Evolutionary conservation across 2,113 vertebrate species (phyloP).

Genomic region (Corvus cornix): DNA sequence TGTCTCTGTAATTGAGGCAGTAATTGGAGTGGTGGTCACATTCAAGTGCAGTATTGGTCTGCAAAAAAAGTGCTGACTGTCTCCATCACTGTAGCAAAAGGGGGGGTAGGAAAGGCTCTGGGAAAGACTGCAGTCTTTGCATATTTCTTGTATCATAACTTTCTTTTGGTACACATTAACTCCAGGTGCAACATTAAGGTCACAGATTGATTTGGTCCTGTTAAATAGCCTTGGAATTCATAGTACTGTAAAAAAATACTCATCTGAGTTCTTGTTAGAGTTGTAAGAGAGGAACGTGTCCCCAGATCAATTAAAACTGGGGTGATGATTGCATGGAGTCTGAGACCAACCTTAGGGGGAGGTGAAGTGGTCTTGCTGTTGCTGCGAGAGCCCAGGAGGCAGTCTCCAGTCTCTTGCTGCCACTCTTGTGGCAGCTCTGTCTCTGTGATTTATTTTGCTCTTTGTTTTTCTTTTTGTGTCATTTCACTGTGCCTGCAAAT

Average conservation of each 20-base stretch:
- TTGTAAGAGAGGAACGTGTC: not conserved
- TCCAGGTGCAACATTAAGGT: not conserved
- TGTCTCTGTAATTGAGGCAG: conserved; percentile 52
- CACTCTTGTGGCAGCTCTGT: not conserved
- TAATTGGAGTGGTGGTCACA: conserved; percentile 65
- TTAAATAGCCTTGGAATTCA: not conserved
- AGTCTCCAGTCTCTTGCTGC: not conserved
- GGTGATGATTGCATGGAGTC: not conserved
- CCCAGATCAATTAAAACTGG: not conserved
- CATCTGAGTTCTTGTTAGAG: not conserved
- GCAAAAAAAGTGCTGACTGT: conserved; percentile 51
- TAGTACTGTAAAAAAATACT: not conserved
- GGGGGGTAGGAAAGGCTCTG: not conserved
- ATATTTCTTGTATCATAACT: not conserved
- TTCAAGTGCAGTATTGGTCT: conserved; percentile 61
- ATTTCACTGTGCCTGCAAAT: not conserved
- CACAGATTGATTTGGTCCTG: not conserved
- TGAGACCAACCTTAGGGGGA: not conserved
- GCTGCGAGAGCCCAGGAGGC: rapidly evolving
- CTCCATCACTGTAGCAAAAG: not conserved
- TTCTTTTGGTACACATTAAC: not conserved
- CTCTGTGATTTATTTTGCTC: not conserved
- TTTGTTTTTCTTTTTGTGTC: not conserved
- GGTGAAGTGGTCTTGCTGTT: no score
- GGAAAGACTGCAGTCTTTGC: not conserved